phyloP scores from a whole-genome alignment of 1,140 invertebrate species.

The Halyomorpha halys region DNA sequence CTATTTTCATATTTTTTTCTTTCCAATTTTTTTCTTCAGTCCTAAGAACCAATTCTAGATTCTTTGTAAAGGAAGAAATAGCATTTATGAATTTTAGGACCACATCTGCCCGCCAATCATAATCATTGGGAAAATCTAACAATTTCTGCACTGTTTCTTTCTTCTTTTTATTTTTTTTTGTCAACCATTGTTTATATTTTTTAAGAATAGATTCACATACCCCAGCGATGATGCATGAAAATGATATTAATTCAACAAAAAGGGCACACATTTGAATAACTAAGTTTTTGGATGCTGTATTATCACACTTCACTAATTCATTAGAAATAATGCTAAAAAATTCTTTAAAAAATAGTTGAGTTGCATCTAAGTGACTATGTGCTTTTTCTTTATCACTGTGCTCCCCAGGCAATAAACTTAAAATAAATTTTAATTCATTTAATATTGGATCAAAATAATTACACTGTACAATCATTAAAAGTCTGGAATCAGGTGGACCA shows the following conservation, averaged over 20 bases:
- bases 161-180: slow-evolving; percentile 24
- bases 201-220: slow-evolving; percentile 16
- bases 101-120: slow-evolving; percentile 17
- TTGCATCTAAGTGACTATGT: slow-evolving; percentile 17
- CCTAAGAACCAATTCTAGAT: slow-evolving; percentile 18
- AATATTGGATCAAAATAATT: slow-evolving; percentile 25
- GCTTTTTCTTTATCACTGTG: slow-evolving; percentile 18
- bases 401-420: slow-evolving; percentile 10
- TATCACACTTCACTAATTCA: background rate
- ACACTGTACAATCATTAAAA: slow-evolving; percentile 19
- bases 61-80: slow-evolving; percentile 7
- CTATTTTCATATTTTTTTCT: slow-evolving; percentile 11
- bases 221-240: slow-evolving; percentile 22
- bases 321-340: background rate
- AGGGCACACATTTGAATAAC: slow-evolving; percentile 18
- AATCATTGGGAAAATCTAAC: background rate
- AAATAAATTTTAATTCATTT: slow-evolving; percentile 19
- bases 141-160: slow-evolving; percentile 9
- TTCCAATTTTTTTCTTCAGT: slow-evolving; percentile 21
- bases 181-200: slow-evolving; percentile 12
- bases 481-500: slow-evolving; percentile 19
- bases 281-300: background rate
- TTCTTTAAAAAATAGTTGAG: slow-evolving; percentile 22
- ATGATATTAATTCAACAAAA: slow-evolving; percentile 20
- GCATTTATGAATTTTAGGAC: slow-evolving; percentile 7